Evolutionary conservation across 2,113 vertebrate species (phyloP).

Genomic region (Drymodes brunneopygia): DNA sequence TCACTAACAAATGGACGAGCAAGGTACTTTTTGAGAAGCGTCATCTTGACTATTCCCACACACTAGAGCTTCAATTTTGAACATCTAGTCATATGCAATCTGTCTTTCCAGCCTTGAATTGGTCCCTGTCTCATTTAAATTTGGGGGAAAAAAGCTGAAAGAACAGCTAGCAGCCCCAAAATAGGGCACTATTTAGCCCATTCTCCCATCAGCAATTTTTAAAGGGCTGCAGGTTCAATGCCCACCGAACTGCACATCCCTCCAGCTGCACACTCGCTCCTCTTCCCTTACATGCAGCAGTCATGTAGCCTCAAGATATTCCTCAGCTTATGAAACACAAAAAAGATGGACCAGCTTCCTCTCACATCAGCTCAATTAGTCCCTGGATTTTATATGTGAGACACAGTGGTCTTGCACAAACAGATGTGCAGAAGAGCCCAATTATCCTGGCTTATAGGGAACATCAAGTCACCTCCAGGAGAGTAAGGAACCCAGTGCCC

Average conservation of each 20-base stretch:
- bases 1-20: background rate
- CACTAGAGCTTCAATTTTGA: background rate
- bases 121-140: background rate
- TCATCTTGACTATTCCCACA: background rate
- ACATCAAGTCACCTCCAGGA: background rate
- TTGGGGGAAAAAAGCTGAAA: background rate
- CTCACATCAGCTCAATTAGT: background rate
- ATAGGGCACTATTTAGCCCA: background rate
- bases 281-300: background rate
- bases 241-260: background rate
- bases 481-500: background rate
- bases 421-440: rapidly evolving
- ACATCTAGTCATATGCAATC: background rate
- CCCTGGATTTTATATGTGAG: background rate
- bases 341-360: background rate
- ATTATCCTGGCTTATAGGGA: background rate
- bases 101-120: background rate
- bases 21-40: background rate
- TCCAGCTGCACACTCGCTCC: background rate
- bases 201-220: background rate
- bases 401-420: background rate
- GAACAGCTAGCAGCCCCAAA: background rate
- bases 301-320: background rate
- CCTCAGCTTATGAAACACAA: background rate
- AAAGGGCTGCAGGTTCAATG: background rate